Percentiles rank a stretch among this genome's conserved stretches.
phyloP scores from a whole-genome alignment of 2,797 vertebrate species.

The Lacerta viridis region DNA sequence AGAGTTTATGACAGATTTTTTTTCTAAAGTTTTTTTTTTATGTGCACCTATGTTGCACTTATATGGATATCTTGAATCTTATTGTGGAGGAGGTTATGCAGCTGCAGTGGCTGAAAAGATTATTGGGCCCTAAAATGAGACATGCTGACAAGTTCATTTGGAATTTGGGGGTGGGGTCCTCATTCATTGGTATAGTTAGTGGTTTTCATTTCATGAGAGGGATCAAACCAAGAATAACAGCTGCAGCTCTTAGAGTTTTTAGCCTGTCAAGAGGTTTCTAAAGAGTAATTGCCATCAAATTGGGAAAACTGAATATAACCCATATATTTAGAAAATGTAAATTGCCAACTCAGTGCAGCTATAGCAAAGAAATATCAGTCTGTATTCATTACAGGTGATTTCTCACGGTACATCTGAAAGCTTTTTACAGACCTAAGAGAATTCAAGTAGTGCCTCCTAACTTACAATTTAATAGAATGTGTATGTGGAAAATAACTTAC shows the following conservation, averaged over 20 bases:
- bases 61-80: slow-evolving; percentile 45
- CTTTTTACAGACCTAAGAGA: slow-evolving; percentile 74
- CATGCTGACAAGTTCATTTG: slow-evolving; percentile 48
- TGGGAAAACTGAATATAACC: slow-evolving; percentile 71
- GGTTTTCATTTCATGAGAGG: slow-evolving; percentile 73
- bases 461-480: slow-evolving; percentile 68
- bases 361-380: slow-evolving; percentile 66
- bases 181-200: slow-evolving; percentile 65
- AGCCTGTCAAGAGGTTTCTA: slow-evolving; percentile 67
- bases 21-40: slow-evolving; percentile 1
- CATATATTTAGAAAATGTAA: slow-evolving; percentile 71
- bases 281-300: slow-evolving; percentile 67
- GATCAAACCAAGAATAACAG: slow-evolving; percentile 71
- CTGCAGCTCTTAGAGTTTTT: slow-evolving; percentile 65
- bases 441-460: slow-evolving; percentile 71
- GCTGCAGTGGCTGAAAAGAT: slow-evolving; percentile 62
- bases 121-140: slow-evolving; percentile 48
- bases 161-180: slow-evolving; percentile 64
- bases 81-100: slow-evolving; percentile 23
- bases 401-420: slow-evolving; percentile 70
- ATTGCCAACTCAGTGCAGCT: slow-evolving; percentile 65
- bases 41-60: slow-evolving; percentile 49
- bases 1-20: background rate
- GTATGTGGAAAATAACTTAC: slow-evolving; percentile 70
- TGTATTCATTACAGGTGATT: slow-evolving; percentile 68